These are phyloP conservation scores for Pristionchus arcanus DNA, from an alignment of 2,888 invertebrate species.

Conservation along the genomic window DNA sequence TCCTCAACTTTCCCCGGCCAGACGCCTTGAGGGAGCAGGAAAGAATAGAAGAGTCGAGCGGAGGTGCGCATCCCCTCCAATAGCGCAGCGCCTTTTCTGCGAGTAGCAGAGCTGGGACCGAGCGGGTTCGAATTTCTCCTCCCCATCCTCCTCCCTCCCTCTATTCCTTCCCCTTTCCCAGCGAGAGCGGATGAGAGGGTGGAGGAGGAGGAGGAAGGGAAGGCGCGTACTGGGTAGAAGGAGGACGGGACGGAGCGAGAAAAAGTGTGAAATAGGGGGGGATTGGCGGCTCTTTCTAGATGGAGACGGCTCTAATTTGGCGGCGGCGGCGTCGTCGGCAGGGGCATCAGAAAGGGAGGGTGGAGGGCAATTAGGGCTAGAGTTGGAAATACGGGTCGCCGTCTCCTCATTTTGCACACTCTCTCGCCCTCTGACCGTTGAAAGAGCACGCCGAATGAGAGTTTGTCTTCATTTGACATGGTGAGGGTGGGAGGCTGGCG, in stretches of 20 bases:
- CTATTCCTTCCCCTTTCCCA: not conserved
- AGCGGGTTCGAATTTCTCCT: not conserved
- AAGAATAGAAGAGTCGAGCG: too few relatives aligned
- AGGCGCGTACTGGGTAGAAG: not conserved
- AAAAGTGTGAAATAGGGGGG: constrained; percentile 9
- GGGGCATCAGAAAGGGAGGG: not conserved
- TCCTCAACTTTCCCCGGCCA: too few relatives aligned
- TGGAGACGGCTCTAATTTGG: not conserved
- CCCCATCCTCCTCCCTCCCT: not conserved
- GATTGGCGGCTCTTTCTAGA: not conserved
- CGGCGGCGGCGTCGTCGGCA: not conserved
- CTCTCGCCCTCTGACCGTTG: not conserved
- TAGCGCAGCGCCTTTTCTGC: too few relatives aligned
- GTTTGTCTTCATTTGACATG: not conserved
- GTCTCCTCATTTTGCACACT: too few relatives aligned
- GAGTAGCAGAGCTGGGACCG: constrained; percentile 36
- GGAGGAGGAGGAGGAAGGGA: not conserved
- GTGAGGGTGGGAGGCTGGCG: too few relatives aligned
- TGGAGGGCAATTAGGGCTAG: not conserved
- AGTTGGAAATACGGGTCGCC: too few relatives aligned
- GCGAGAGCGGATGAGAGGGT: constrained; percentile 23
- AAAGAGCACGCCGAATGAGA: not conserved
- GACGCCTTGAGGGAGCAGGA: too few relatives aligned
- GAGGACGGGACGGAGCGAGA: not conserved
- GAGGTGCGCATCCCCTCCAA: not conserved